A percentile compares a stretch with the other conserved stretches of the same genome.
These are phyloP conservation scores for Gadus chalcogrammus DNA, from an alignment of 2,113 vertebrate species.

Conservation along the genomic window DNA sequence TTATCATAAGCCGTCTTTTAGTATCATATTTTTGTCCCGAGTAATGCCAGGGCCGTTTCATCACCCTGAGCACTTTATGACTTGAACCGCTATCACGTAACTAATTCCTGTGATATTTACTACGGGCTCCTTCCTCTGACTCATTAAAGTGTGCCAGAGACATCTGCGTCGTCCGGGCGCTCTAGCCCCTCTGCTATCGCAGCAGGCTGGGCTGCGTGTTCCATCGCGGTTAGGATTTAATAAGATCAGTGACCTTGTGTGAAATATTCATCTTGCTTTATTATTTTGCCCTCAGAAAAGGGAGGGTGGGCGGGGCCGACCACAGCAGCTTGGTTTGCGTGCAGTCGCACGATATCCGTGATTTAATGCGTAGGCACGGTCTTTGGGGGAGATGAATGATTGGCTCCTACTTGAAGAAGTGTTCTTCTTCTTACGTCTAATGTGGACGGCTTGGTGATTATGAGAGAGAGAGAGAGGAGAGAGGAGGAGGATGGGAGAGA, in stretches of 20 bases:
- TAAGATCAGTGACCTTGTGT: slow-evolving; percentile 20
- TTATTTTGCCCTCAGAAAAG: slow-evolving; percentile 5
- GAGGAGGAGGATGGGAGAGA: too few species aligned
- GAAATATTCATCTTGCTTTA: slow-evolving; percentile 33
- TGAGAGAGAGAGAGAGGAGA: too few species aligned
- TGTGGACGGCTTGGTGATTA: too few species aligned
- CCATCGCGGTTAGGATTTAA: slow-evolving; percentile 14
- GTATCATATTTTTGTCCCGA: slow-evolving; percentile 35
- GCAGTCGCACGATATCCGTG: too few species aligned
- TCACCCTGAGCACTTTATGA: slow-evolving; percentile 37
- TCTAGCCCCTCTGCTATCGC: slow-evolving; percentile 7
- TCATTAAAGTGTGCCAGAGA: slow-evolving; percentile 20
- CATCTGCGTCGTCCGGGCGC: slow-evolving; percentile 11
- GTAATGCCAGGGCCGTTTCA: slow-evolving; percentile 39
- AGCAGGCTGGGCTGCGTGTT: not conserved
- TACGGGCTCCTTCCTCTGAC: slow-evolving; percentile 24
- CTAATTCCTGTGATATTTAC: slow-evolving; percentile 39
- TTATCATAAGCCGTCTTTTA: too few species aligned
- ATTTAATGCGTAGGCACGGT: too few species aligned
- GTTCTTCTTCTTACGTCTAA: too few species aligned
- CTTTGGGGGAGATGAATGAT: too few species aligned
- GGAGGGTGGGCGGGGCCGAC: not conserved
- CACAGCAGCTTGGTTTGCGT: not conserved
- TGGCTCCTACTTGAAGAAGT: too few species aligned
- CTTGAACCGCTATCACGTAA: slow-evolving; percentile 36